Conservation (phyloP, 2,113 vertebrate species). For the Caranx melampygus region DNA sequence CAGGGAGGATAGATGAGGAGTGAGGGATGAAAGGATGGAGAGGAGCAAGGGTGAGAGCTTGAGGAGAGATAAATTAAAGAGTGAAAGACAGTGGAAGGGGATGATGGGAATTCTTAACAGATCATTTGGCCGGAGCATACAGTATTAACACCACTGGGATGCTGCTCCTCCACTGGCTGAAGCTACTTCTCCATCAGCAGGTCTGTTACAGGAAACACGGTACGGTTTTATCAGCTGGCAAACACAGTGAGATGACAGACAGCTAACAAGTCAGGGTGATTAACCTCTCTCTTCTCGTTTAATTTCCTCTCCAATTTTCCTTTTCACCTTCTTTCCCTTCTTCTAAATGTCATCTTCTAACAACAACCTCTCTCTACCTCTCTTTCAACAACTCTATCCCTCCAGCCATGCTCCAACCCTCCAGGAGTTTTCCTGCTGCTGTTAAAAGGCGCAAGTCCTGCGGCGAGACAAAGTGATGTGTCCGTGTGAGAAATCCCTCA, state of each 20-base stretch:
- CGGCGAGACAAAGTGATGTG: constrained; percentile 57
- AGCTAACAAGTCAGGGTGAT: constrained; percentile 53
- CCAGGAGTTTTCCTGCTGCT: constrained; percentile 59
- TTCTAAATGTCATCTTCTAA: constrained; percentile 29
- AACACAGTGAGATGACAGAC: constrained; percentile 60
- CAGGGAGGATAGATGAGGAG: constrained; percentile 35
- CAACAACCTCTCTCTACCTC: constrained; percentile 29
- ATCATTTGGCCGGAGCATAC: constrained; percentile 16
- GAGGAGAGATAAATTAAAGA: constrained; percentile 12
- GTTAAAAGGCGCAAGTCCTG: constrained; percentile 46
- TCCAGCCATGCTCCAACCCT: constrained; percentile 41
- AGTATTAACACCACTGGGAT: constrained; percentile 17
- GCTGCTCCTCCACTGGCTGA: constrained; percentile 4
- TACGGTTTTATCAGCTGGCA: constrained; percentile 59
- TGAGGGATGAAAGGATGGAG: constrained; percentile 43
- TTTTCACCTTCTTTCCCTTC: constrained; percentile 12
- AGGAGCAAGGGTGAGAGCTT: constrained; percentile 1
- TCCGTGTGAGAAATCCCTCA: constrained; percentile 44
- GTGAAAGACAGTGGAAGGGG: not conserved
- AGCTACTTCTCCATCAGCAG: constrained; percentile 12
- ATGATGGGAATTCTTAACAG: constrained; percentile 15
- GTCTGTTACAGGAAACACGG: constrained; percentile 29
- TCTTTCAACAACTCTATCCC: constrained; percentile 56
- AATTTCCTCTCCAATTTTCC: constrained; percentile 59
- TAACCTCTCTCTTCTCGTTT: constrained; percentile 60